Evolutionary conservation across 2,113 vertebrate species (phyloP), one percentile per base, ranked within the genome.

Genomic region (Pelusios castaneus): DNA sequence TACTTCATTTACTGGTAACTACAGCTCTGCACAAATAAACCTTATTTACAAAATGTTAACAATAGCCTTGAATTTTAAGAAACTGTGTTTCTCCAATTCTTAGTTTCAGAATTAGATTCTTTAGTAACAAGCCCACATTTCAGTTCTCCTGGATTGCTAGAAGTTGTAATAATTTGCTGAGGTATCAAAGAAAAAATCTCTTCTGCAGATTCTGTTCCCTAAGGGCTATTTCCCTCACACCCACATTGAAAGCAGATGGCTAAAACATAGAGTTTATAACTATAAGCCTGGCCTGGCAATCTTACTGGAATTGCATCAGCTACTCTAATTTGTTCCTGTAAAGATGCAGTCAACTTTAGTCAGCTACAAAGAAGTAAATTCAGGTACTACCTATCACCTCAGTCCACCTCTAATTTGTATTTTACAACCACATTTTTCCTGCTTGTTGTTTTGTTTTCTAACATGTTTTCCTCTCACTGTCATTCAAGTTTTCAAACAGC

Each of bases 171-270:
- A 12, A 92, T 84, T 77, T 92, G 78, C 49, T 83, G 92, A 91
- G 45, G 58, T 83, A 47, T 29, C 55, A 93, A 93, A 92, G 31
- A 92, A 91, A 29, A 85, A 82, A 12, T 41, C 31, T 47, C 7
- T 81, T 75, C 67, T n/a, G 49, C 89, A 86, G 96, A 91, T 49
- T 41, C 63, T 67, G 34, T n/a, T 67, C 70, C 76, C 76, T 55
- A 77, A 58, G 43, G 75, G 34, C 29, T 94, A 78, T 87, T 90
- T 94, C 88, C 79, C 49, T 49, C 95, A 55, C 84, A 86, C 10
- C 80, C 78, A 78, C 91, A 84, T 1, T 27, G 60, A 88, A 22
- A 92, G 90, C 95, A 96, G 88, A 96, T 92, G 91, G 95, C 43
- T 82, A 92, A 54, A 60, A 87, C 67, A 52, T 87, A 81, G 89